Evolutionary conservation across 1,140 invertebrate genomes (phyloP), one percentile per base, ranked within the genome.

Genomic region (Panulirus ornatus): DNA sequence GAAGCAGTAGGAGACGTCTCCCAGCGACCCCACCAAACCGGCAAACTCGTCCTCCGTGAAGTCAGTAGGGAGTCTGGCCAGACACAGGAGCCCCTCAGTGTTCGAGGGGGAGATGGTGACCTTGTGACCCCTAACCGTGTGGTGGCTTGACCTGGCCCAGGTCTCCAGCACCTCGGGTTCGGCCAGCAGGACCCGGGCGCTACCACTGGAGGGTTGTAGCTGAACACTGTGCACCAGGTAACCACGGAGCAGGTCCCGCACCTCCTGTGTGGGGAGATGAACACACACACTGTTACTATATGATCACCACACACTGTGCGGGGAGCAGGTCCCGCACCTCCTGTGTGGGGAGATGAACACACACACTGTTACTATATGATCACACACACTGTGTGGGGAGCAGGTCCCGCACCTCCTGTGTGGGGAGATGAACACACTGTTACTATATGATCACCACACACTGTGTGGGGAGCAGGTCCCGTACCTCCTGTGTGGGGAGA

Each of bases 81-180:
- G 93, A 92, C 95, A 96, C 6, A 96, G 93, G 82, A 95, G 93
- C 91, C 94, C 94, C 84, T 95, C 94, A 19, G 94, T 95, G 38
- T 93, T 93, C 36, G 94, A 94, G 6, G 95, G 93, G 22, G 93
- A 92, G 54, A 95, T 93, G 84, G 94, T 93, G 19, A 94, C 93
- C 47, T 94, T 92, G 92, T 94, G 94, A 30, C 94, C 94, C n/a
- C 94, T 91, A 19, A 94, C 91, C 16, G 93, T 92, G 82, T 94
- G 94, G 9, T 93, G 81, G 9, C 34, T 84, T 16, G 88, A 79
- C n/a, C 73, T 71, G 2, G 91, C 86, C 91, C 88, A 91, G 40
- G 92, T 90, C 84, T 92, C 91, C 30, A 91, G 75, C 34, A 92
- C 89, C 58, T 92, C 91, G 5, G 92, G 91, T 47, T 91, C 88